phyloP scores from a whole-genome alignment of 2,888 invertebrate genomes.

The Auanema sp. region DNA sequence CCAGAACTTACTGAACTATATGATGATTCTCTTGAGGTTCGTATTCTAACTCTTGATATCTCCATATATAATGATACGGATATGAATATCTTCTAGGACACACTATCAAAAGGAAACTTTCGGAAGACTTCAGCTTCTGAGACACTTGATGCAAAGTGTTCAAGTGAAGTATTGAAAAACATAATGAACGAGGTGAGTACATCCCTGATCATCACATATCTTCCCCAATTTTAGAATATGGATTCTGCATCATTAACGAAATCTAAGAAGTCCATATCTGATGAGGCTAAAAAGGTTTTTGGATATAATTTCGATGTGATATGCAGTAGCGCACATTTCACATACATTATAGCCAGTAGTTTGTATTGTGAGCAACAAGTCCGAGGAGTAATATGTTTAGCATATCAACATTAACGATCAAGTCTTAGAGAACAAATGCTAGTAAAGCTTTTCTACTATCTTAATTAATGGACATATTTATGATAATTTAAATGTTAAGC shows the following conservation, averaged over 20 bases:
- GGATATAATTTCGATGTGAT: constrained; percentile 44
- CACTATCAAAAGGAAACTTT: no score
- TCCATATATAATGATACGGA: no score
- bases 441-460: no score
- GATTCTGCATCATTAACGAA: constrained; percentile 1
- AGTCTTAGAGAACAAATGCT: not conserved
- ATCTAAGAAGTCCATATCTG: constrained; percentile 29
- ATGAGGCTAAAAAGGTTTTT: constrained; percentile 32
- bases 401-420: constrained; percentile 28
- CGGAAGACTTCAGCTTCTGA: no score
- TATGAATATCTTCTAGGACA: no score
- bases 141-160: not conserved
- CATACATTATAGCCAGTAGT: constrained; percentile 4
- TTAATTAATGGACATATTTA: no score
- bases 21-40: no score
- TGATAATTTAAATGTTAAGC: no score
- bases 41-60: no score
- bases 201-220: constrained; percentile 7
- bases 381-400: constrained; percentile 31
- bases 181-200: constrained; percentile 5
- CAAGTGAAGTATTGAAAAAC: not conserved
- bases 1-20: no score
- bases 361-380: constrained; percentile 30
- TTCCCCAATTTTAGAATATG: not conserved
- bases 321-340: constrained; percentile 19